Conservation (phyloP, 2,888 invertebrate species). For the Ophion obscuratus region DNA sequence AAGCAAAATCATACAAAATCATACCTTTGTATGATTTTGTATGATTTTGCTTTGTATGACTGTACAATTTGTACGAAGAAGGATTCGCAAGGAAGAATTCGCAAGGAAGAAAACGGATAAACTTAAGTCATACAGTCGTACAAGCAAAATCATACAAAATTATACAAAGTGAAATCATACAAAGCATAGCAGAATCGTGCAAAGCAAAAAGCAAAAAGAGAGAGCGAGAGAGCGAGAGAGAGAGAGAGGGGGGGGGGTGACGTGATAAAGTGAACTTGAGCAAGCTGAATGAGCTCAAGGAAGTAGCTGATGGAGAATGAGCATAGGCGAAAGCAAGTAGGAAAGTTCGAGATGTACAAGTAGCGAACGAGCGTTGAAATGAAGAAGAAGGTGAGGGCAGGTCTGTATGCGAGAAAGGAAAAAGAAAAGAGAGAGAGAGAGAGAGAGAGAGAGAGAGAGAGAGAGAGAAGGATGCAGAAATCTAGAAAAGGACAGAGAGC, state of each 20-base stretch:
- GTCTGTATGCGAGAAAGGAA: constrained; percentile 20
- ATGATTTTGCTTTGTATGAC: no score
- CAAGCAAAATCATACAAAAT: no score
- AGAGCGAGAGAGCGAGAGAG: no score
- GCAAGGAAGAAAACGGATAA: no score
- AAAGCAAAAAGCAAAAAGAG: no score
- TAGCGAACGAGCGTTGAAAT: constrained; percentile 49
- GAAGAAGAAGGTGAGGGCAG: constrained; percentile 47
- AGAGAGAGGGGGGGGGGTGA: constrained; percentile 14
- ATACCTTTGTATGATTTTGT: no score
- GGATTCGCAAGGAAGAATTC: no score
- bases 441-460: constrained; percentile 45
- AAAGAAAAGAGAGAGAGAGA: constrained; percentile 27
- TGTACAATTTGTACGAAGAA: no score
- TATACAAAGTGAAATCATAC: no score
- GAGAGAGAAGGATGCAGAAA: constrained; percentile 64
- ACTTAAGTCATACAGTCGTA: no score
- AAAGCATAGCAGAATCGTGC: no score
- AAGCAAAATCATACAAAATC: no score
- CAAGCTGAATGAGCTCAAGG: constrained; percentile 50
- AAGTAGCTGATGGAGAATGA: constrained; percentile 56
- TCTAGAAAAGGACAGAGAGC: constrained; percentile 56
- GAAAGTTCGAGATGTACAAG: constrained; percentile 48
- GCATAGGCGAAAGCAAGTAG: constrained; percentile 52
- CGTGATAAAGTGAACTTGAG: constrained; percentile 47